These are phyloP conservation scores for Platorchestia sp. DNA, from an alignment of 1,140 invertebrate genomes.

Conservation along the genomic window DNA sequence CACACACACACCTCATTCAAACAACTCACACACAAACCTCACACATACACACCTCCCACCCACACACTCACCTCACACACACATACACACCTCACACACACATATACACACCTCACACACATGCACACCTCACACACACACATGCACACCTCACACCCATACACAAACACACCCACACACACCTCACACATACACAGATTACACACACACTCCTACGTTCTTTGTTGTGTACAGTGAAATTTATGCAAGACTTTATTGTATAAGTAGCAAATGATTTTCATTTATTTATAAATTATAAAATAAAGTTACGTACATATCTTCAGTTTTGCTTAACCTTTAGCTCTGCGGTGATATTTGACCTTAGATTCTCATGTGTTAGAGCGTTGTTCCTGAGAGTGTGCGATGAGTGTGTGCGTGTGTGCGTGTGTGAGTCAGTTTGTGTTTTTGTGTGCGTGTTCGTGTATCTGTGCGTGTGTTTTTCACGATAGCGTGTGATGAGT, in stretches of 20 bases:
- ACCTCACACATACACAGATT: too few species aligned
- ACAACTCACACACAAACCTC: too few species aligned
- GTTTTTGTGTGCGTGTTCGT: not conserved
- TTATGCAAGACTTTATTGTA: too few species aligned
- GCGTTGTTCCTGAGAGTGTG: not conserved
- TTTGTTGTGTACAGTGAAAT: not conserved
- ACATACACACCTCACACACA: too few species aligned
- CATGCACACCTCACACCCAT: too few species aligned
- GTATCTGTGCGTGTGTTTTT: not conserved
- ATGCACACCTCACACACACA: too few species aligned
- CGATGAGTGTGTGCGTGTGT: not conserved
- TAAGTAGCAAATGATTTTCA: not conserved
- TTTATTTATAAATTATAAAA: not conserved
- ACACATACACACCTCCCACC: too few species aligned
- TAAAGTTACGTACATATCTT: not conserved
- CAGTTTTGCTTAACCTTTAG: not conserved
- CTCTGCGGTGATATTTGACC: not conserved
- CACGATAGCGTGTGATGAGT: not conserved
- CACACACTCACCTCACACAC: too few species aligned
- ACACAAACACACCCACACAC: too few species aligned
- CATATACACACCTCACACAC: too few species aligned
- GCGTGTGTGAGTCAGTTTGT: not conserved
- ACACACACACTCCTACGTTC: not conserved
- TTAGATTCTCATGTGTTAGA: not conserved
- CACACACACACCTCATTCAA: too few species aligned